phyloP scores from a whole-genome alignment of 2,797 vertebrate species.

The Champsocephalus esox region DNA sequence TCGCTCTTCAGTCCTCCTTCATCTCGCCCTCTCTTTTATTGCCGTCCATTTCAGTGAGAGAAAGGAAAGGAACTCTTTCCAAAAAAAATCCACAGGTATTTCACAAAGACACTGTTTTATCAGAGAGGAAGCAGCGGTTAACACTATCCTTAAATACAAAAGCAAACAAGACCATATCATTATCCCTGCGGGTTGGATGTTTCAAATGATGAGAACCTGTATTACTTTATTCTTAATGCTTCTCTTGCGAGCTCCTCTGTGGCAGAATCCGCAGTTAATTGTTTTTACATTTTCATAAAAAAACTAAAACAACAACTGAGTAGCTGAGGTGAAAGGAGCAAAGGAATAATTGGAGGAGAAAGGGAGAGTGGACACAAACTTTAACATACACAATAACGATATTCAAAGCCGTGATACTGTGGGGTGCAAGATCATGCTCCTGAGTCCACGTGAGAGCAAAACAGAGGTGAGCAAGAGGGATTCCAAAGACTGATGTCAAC shows the following conservation, averaged over 20 bases:
- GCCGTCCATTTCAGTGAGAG: conserved; percentile 60
- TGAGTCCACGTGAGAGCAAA: conserved; percentile 73
- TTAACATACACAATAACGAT: conserved; percentile 57
- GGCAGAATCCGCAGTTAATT: conserved; percentile 62
- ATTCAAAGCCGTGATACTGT: conserved; percentile 57
- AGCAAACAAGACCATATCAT: conserved; percentile 54
- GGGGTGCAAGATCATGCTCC: conserved; percentile 73
- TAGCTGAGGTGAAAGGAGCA: conserved; percentile 33
- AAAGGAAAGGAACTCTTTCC: conserved; percentile 37
- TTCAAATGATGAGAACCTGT: conserved; percentile 57
- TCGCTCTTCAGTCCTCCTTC: conserved; percentile 52
- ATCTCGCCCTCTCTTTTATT: conserved; percentile 55
- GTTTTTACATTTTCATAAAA: conserved; percentile 58
- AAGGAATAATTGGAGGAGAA: conserved; percentile 24
- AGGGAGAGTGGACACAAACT: conserved; percentile 41
- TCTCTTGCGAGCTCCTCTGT: conserved; percentile 51
- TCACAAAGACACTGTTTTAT: conserved; percentile 57
- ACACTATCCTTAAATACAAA: conserved; percentile 60
- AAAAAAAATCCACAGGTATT: conserved; percentile 38
- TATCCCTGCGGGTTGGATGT: conserved; percentile 63
- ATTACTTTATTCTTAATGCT: conserved; percentile 62
- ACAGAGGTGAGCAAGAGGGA: conserved; percentile 38
- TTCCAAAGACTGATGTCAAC: conserved; percentile 28
- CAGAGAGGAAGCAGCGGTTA: conserved; percentile 60
- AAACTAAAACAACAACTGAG: not conserved